A percentile compares a stretch with the other conserved stretches of the same genome.
Conservation (phyloP, 2,797 vertebrate genomes). For the Mormyrops boulengeri region DNA sequence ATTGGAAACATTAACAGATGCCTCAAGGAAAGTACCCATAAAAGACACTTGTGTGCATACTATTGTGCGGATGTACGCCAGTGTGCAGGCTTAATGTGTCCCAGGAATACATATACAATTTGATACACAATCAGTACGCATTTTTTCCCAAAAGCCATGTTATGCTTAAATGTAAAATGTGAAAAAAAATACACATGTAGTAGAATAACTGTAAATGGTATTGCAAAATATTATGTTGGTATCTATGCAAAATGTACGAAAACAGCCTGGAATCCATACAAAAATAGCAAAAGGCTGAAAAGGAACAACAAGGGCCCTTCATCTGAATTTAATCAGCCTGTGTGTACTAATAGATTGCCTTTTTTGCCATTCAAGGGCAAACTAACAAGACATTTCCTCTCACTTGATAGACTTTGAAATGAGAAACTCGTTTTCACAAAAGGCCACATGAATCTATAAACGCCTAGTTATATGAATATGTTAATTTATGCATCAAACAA, state of each 20-base stretch:
- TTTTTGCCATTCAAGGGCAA: conserved; percentile 31
- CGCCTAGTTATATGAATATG: not conserved
- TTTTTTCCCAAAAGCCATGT: not conserved
- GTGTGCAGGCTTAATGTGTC: not conserved
- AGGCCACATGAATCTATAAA: conserved; percentile 2
- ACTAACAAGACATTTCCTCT: conserved; percentile 30
- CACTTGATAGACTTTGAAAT: conserved; percentile 25
- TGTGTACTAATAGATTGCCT: conserved; percentile 20
- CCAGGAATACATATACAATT: not conserved
- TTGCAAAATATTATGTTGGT: not conserved
- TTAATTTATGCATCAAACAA: conserved; percentile 1
- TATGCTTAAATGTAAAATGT: not conserved
- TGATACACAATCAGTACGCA: not conserved
- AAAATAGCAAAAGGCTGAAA: not conserved
- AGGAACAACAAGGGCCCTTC: not conserved
- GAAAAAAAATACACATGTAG: conserved; percentile 20
- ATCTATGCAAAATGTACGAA: not conserved
- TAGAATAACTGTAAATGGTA: not conserved
- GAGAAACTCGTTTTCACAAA: conserved; percentile 18
- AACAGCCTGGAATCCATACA: not conserved
- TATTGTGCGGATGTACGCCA: not conserved
- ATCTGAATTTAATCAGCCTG: conserved; percentile 11
- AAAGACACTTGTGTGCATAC: not conserved
- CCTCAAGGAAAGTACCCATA: not conserved
- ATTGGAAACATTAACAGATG: not conserved